Evolutionary conservation across 2,113 vertebrate species (phyloP), one percentile per base, ranked within the genome.

Genomic region (Otocyon megalotis): DNA sequence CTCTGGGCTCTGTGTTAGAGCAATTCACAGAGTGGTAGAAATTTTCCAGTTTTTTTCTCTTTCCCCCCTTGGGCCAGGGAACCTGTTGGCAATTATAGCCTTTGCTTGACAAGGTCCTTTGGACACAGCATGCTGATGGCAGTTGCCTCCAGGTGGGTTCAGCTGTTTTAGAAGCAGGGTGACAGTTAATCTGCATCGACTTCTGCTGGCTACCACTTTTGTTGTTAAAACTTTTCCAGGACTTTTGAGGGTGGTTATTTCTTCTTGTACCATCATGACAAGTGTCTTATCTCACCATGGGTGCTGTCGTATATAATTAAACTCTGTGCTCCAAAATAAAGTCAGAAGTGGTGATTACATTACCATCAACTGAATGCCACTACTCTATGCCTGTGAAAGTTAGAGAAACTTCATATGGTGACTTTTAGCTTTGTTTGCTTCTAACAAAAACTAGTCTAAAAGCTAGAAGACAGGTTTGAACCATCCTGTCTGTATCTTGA

Each of bases 161-260:
- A 14, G 48, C 90, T 50, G n/a, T 89, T 93, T 96, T 43, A 32
- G 95, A 72, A 93, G 74, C 53, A n/a, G 9, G n/a, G 30, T 35
- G 48, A 95, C 76, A 74, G 72, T 95, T 74, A 53, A 53, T 48
- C 48, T 85, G 24, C 88, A 92, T 90, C 19, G 1, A 28, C 94
- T 30, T 90, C 88, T 28, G 20, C 54, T 79, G 82, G 60, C 97
- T 95, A 79, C 82, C 62, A 91, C 35, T 94, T 93, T 95, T 88
- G 65, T 72, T 93, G 79, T 88, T 94, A 77, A 95, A 97, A 97
- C 87, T 95, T 96, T 74, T 81, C 88, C 26, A 60, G 60, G 85
- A 91, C 96, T 88, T 96, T 95, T 43, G 48, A 32, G 60, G 60
- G 85, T 91, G 81, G 43, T 79, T 95, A 65, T 89, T 94, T 92